Evolutionary conservation across 2,113 vertebrate genomes (phyloP), one percentile per base, ranked within the genome.

Genomic region (Pelodiscus sinensis): DNA sequence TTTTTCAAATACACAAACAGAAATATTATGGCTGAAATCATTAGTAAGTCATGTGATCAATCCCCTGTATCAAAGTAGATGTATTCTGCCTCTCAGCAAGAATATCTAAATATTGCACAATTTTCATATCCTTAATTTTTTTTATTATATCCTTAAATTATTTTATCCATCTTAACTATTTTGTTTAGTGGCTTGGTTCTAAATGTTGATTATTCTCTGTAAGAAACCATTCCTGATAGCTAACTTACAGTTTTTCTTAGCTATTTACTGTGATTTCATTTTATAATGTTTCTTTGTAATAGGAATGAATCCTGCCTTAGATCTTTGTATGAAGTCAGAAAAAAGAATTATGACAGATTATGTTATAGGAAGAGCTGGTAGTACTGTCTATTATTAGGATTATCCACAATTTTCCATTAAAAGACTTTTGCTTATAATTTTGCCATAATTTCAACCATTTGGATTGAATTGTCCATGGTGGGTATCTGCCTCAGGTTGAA

Each of bases 271-370:
- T 93, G 58, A 84, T 21, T 29, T 54, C 51, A 19, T 19, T 82
- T 94, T 65, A 55, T 31, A 92, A 90, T 78, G 5, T 51, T n/a
- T 84, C 22, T 90, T 81, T 86, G 87, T 85, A 24, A 68, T 2
- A 82, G 77, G 86, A 86, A 54, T 55, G 90, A 96, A 54, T 85
- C 81, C 79, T 24, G 73, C 85, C 86, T 77, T 31, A 81, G 90
- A 19, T 68, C 82, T 90, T 90, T 81, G 38, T 84, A 88, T 88
- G 90, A 82, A 96, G 92, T 85, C 71, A 68, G 75, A 54, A 84
- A 86, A 65, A 65, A 65, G 6, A 65, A 65, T 65, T 65, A 31
- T 65, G 31, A 65, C 29, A 29, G 62, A 65, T 44, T 19, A 73
- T 24, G 35, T 38, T 24, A 38, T 12, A 38, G 35, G 19, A 35